Evolutionary conservation across 2,888 invertebrate genomes (phyloP), one percentile per base, ranked within the genome.

Genomic region (Eumacrocentrus americanus): DNA sequence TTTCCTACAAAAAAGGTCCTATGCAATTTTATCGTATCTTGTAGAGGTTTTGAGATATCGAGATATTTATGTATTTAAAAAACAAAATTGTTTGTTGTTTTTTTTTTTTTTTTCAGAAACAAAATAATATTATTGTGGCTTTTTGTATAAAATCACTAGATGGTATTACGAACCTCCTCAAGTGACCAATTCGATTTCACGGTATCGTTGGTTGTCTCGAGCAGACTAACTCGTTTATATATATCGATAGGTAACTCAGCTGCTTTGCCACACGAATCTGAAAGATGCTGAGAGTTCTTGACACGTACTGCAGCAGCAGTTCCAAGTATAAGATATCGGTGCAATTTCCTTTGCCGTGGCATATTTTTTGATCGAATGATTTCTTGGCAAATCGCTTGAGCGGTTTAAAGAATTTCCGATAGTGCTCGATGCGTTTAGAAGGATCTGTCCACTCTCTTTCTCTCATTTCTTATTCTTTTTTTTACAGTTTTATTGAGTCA

Each of bases 201-300:
- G 60, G 55, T 56, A 55, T 46, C 50, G 55, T 50, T 50, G 46
- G 53, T 16, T 22, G 22, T 22, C 44, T 44, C 20, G 44, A 18
- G 38, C 22, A 44, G n/a, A 44, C n/a, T 20, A 20, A 14, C 6
- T 11, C 11, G 11, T 5, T 20, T 4, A 22, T 44, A 40, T 40
- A 16, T 40, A 14, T 40, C 14, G 38, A 40, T 18, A 40, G 14
- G 2, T 12, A 2, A 14, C 38, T 16, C 14, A 14, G 2, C 12
- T 40, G 52, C 56, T 44, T 48, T 12, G 46, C n/a, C n/a, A n/a
- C n/a, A n/a, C n/a, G 29, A 29, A 29, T 29, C 29, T 6, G 29
- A 6, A 29, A 29, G 9, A 4, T 29, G 29, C 5, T 9, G 29
- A 29, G 16, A 18, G 11, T 22, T 44, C 18, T 44, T 11, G 44